Conservation (phyloP, 2,888 invertebrate species). For the Apodemia duryi region DNA sequence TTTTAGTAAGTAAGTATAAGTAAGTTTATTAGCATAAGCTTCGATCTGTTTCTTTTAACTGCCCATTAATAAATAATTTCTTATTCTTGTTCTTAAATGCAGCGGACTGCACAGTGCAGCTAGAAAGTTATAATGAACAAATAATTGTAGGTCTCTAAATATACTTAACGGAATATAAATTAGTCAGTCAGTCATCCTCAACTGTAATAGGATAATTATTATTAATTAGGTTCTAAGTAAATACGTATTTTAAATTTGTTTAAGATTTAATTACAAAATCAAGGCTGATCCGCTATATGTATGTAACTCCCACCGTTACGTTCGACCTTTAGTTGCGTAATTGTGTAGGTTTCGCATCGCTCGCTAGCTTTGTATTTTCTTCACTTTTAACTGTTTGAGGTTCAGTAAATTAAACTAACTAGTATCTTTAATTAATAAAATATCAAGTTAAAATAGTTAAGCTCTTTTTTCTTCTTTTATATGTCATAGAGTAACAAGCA, state of each 20-base stretch:
- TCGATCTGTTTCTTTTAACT: too few species aligned
- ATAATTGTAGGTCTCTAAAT: too few species aligned
- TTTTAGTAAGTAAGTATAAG: too few species aligned
- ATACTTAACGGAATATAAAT: too few species aligned
- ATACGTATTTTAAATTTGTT: neutral
- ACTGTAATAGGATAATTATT: too few species aligned
- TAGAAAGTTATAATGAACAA: too few species aligned
- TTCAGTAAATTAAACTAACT: neutral
- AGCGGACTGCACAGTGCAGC: too few species aligned
- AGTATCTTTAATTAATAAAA: neutral
- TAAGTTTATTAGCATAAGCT: too few species aligned
- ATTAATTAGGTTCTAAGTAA: neutral
- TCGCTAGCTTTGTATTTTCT: slow-evolving; percentile 7
- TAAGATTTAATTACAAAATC: slow-evolving; percentile 13
- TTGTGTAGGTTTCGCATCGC: slow-evolving; percentile 31
- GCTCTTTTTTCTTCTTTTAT: too few species aligned
- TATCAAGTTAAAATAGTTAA: neutral
- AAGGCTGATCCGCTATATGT: slow-evolving; percentile 18
- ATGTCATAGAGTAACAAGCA: neutral
- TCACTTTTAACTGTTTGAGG: neutral
- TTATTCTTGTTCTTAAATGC: too few species aligned
- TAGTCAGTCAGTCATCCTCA: too few species aligned
- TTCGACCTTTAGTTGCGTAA: slow-evolving; percentile 41
- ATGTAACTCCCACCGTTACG: slow-evolving; percentile 34
- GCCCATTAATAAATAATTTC: too few species aligned